Conservation (phyloP, 2,797 vertebrate species). For the Salmo trutta region DNA sequence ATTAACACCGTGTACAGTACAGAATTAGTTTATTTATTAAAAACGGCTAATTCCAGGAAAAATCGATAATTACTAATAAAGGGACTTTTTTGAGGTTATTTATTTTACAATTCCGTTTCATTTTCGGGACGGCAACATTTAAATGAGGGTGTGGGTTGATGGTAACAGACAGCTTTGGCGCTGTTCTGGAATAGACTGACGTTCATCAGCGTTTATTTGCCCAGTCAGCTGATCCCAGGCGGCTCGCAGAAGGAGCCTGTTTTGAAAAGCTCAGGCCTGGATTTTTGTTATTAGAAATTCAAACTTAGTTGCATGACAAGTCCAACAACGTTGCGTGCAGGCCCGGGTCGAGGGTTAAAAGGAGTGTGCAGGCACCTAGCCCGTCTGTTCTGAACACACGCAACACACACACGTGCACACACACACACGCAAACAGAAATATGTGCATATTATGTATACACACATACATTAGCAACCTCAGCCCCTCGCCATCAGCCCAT, state of each 20-base stretch:
- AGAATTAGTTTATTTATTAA: conserved; percentile 67
- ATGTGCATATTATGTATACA: background rate
- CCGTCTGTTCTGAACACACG: background rate
- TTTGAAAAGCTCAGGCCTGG: conserved; percentile 58
- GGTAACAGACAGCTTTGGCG: conserved; percentile 25
- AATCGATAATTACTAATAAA: conserved; percentile 57
- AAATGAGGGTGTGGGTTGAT: conserved; percentile 16
- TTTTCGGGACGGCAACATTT: conserved; percentile 14
- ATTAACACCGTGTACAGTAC: conserved; percentile 65
- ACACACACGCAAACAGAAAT: conserved; percentile 10
- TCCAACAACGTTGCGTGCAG: conserved; percentile 50
- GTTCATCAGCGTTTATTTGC: conserved; percentile 49
- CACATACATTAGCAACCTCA: background rate
- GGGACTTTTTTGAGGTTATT: conserved; percentile 25
- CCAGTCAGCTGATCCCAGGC: conserved; percentile 54
- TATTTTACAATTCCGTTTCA: conserved; percentile 28
- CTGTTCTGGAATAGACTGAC: conserved; percentile 53
- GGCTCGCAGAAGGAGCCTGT: conserved; percentile 37
- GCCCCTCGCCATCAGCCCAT: background rate
- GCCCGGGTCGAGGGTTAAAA: conserved; percentile 39
- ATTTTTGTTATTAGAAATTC: conserved; percentile 62
- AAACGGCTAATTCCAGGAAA: conserved; percentile 67
- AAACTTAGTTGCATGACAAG: conserved; percentile 63
- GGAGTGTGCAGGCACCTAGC: conserved; percentile 34
- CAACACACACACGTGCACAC: conserved; percentile 35